Evolutionary conservation across 2,113 vertebrate species (phyloP).

Genomic region (Apaloderma vittatum): DNA sequence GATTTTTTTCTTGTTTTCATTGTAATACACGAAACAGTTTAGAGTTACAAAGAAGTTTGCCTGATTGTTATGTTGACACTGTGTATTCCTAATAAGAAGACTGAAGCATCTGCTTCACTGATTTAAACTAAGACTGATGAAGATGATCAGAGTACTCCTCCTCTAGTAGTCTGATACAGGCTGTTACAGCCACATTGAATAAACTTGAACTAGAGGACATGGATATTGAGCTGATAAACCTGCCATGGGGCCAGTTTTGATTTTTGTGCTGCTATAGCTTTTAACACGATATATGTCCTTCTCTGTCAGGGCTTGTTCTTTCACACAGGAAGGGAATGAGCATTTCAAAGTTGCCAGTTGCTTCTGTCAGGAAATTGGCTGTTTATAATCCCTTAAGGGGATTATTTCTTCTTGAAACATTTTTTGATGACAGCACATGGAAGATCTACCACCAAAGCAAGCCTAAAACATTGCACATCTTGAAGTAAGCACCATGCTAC

Average conservation of each 20-base stretch:
- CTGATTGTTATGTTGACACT: slow-evolving; percentile 71
- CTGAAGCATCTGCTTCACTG: background rate
- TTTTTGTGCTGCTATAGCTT: slow-evolving; percentile 37
- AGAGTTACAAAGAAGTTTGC: slow-evolving; percentile 97
- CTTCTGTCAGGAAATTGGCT: slow-evolving; percentile 4
- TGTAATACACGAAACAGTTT: slow-evolving; percentile 97
- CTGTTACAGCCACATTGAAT: slow-evolving; percentile 3
- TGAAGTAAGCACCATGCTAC: background rate
- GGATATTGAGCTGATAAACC: slow-evolving; percentile 27
- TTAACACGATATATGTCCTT: slow-evolving; percentile 23
- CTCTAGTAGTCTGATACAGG: background rate
- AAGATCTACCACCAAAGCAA: slow-evolving; percentile 40
- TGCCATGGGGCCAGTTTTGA: slow-evolving; percentile 47
- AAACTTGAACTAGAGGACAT: slow-evolving; percentile 38
- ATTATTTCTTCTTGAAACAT: slow-evolving; percentile 17
- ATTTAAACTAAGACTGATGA: background rate
- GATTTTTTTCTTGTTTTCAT: background rate
- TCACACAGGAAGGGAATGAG: background rate
- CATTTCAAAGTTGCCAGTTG: background rate
- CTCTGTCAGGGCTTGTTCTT: slow-evolving; percentile 49
- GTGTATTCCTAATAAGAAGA: background rate
- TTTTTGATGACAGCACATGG: background rate
- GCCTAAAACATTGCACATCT: background rate
- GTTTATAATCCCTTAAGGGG: background rate
- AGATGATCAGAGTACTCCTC: background rate